Evolutionary conservation across 2,797 vertebrate genomes (phyloP), one percentile per base, ranked within the genome.

Genomic region (Hylomyscus alleni): DNA sequence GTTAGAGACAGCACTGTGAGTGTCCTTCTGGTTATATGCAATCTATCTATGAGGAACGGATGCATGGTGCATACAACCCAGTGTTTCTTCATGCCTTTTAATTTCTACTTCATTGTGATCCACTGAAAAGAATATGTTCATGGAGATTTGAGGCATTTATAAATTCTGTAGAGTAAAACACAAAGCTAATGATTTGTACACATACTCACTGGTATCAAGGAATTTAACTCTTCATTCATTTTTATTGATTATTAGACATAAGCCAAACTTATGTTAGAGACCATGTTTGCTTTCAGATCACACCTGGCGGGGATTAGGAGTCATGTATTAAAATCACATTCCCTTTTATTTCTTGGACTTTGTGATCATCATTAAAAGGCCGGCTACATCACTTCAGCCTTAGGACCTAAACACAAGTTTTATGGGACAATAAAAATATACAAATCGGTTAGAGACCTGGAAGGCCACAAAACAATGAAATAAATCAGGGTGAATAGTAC

Each of bases 401-500:
- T 77, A 77, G 24, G 89, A 91, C 24, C 73, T 65, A 82, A 22
- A 50, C 24, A 83, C 24, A 17, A 67, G 6, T 90, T 77, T 93
- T 90, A 93, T 72, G 82, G 77, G 44, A 31, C 24, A 72, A 78
- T 83, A 72, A 86, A 76, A 82, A 91, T 62, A 83, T 52, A 76
- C 58, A 81, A 92, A 76, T 67, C 5, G 5, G 26, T 31, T 91
- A 47, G 73, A 76, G 40, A 89, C 40, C 29, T 75, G 22, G 67
- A 81, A 62, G 26, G 37, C 17, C 62, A 81, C 14, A 56, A 76
- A 89, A 86, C 40, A 69, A 52, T 76, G 86, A 65, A 73, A 75
- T 75, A 60, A 89, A 76, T 80, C 22, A 76, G 13, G 19, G 19
- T 40, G 8, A 62, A 62, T 19, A 77, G 14, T 52, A 60, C 34